Conservation (phyloP, 1,140 invertebrate species). For the Leptinotarsa lineolata region DNA sequence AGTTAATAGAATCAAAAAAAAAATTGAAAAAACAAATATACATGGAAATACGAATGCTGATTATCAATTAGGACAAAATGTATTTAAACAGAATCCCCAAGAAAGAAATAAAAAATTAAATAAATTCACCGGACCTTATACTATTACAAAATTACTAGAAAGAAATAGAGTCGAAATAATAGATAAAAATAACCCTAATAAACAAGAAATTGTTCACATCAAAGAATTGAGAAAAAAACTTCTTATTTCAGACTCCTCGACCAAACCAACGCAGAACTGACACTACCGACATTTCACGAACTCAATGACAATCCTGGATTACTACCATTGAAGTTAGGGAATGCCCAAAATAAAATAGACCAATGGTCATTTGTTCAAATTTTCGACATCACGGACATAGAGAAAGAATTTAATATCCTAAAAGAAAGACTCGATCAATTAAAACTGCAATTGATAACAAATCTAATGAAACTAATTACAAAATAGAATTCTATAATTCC, state of each 20-base stretch:
- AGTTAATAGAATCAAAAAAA: slow-evolving; percentile 13
- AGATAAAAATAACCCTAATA: neutral
- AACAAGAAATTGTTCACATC: slow-evolving; percentile 23
- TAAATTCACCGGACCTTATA: neutral
- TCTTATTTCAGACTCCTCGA: slow-evolving; percentile 10
- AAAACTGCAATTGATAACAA: neutral
- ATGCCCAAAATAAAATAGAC: slow-evolving; percentile 24
- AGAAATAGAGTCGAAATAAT: slow-evolving; percentile 28
- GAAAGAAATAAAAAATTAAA: slow-evolving; percentile 14
- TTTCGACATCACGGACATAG: slow-evolving; percentile 21
- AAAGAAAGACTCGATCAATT: neutral
- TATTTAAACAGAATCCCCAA: slow-evolving; percentile 4
- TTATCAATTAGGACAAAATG: slow-evolving; percentile 20
- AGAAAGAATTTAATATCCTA: slow-evolving; percentile 16
- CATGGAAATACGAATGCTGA: slow-evolving; percentile 1
- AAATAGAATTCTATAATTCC: too few species aligned
- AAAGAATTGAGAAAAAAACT: slow-evolving; percentile 21
- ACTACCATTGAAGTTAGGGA: slow-evolving; percentile 35
- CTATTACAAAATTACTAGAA: neutral
- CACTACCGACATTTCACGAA: neutral
- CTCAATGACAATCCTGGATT: slow-evolving; percentile 34
- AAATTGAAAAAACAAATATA: slow-evolving; percentile 16
- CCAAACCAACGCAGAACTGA: neutral
- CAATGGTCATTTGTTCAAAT: slow-evolving; percentile 32
- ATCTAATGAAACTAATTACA: slow-evolving; percentile 4